phyloP scores from a whole-genome alignment of 2,113 vertebrate species.

The Tragulus kanchil region DNA sequence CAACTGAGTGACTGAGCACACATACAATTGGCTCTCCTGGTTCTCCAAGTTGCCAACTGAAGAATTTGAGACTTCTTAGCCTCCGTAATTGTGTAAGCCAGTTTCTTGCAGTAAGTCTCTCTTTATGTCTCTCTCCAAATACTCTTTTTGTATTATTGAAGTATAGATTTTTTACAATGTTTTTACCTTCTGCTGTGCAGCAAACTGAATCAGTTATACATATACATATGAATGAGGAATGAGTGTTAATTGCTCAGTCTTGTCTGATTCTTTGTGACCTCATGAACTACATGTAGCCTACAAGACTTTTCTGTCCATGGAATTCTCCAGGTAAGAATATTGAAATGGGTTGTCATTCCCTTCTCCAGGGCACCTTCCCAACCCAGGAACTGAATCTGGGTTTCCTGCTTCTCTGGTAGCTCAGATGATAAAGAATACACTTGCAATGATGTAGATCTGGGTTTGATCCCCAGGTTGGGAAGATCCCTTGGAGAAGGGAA shows the following conservation, averaged over 20 bases:
- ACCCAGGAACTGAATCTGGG: background rate
- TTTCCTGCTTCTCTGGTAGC: background rate
- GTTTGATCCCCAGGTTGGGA: too few relatives aligned
- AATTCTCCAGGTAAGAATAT: too few relatives aligned
- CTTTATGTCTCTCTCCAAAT: background rate
- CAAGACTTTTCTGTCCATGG: too few relatives aligned
- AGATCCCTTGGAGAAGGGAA: too few relatives aligned
- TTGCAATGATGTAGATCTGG: too few relatives aligned
- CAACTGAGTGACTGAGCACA: background rate
- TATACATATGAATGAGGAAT: background rate
- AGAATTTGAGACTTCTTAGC: background rate
- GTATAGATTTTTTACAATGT: background rate
- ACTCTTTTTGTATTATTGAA: background rate
- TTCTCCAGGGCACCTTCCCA: background rate
- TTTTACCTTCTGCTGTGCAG: background rate
- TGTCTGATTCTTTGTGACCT: background rate
- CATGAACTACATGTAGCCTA: too few relatives aligned
- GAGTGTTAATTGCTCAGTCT: background rate
- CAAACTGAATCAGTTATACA: background rate
- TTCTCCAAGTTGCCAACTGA: background rate
- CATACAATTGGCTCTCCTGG: background rate
- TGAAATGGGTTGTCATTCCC: background rate
- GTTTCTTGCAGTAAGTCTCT: background rate
- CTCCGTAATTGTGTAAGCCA: background rate
- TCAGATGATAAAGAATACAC: too few relatives aligned